A percentile compares a stretch with the other conserved stretches of the same genome.
Evolutionary conservation across 2,888 invertebrate species (phyloP).

Genomic region (Hartigia nigra): DNA sequence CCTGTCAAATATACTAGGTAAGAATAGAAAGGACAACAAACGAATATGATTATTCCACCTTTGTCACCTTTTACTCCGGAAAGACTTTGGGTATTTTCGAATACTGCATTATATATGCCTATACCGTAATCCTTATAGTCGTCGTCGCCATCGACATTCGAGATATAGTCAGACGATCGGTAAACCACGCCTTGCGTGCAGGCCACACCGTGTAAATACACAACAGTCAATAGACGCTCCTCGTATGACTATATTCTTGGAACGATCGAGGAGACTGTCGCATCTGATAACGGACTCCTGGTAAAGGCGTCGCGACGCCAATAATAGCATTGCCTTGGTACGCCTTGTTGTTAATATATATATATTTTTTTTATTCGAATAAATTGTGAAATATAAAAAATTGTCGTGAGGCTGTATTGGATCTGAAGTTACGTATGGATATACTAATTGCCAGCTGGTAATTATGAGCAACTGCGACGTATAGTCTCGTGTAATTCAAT

Average conservation of each 20-base stretch:
- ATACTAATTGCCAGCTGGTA: neutral
- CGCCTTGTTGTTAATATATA: no score
- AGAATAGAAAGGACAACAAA: no score
- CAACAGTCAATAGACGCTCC: slow-evolving; percentile 21
- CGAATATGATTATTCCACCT: no score
- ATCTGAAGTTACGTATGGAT: neutral
- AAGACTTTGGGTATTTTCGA: neutral
- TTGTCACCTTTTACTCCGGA: neutral
- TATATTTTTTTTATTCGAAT: no score
- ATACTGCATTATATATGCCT: neutral
- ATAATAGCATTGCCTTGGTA: neutral
- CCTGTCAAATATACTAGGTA: no score
- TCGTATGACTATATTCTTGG: slow-evolving; percentile 21
- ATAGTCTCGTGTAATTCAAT: neutral
- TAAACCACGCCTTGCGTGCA: neutral
- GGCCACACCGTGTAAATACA: slow-evolving; percentile 19
- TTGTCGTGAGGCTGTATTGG: neutral
- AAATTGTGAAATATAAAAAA: neutral
- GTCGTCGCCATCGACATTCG: neutral
- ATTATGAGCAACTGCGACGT: neutral
- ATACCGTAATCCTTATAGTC: neutral
- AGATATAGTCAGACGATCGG: neutral
- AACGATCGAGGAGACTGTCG: slow-evolving; percentile 12
- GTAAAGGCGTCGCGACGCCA: neutral
- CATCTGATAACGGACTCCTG: neutral